Base-by-base conservation (phyloP, 2,797 vertebrate genomes). In the Pangasius djambal region DNA sequence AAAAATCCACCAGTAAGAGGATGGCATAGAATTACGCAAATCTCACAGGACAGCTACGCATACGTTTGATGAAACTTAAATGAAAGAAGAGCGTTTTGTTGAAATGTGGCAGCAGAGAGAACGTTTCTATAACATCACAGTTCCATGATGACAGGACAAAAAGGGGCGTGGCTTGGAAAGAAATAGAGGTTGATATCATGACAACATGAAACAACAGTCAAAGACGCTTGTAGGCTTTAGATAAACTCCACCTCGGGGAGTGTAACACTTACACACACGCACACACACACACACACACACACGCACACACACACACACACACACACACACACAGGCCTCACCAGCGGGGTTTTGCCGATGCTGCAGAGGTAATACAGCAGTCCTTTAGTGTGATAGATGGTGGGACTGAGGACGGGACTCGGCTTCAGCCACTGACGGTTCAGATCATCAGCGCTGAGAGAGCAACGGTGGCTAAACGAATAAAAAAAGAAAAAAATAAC, bases 371-470 rank as follows among this genome's bases (percentile, higher is more conserved):
- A 97, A 91, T 96, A 95, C 44, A 99, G 97, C 22, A 99, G 95
- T 10, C 98, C 98, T 87, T 99, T 99, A 87, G 96, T 15, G 0
- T 98, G 98, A 94, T 97, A 99, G 93, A 99, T 95, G 2, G 98
- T 99, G 16, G 98, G 98, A 84, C 97, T 97, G 57, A 97, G 95
- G 88, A 92, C 85, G 0, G 94, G 91, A 31, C 86, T 93, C 6
- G 98, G 98, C 40, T 95, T 92, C 69, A 95, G 86, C 98, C 98
- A 99, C 81, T 98, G 98, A 50, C 98, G 96, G 90, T 99, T 99
- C 92, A 99, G 93, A 89, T 99, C 98, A 67, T 97, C 96, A 22
- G 96, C 94, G 69, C 94, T 98, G 91, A 99, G 94, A 0, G 98
- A 97, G 79, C 98, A 99, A 40, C 98, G 97, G 79, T 97, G 97